These are phyloP conservation scores for Clunio marinus DNA, from an alignment of 2,888 invertebrate species.

Conservation along the genomic window DNA sequence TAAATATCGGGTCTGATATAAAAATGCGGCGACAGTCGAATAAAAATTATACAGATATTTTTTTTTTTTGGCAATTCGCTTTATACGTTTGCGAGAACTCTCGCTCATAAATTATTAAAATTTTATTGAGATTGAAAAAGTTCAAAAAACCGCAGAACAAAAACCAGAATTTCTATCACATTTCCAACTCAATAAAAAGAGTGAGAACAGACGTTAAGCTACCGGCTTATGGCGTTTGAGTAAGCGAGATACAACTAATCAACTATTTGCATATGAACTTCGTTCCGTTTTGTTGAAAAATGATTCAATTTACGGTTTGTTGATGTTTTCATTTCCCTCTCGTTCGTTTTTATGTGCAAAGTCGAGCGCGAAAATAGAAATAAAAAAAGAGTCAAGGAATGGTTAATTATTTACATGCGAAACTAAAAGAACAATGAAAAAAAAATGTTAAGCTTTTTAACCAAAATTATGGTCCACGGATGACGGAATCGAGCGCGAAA, in stretches of 20 bases:
- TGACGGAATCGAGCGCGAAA: constrained; percentile 14
- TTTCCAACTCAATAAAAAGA: neutral
- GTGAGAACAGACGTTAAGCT: too few species aligned
- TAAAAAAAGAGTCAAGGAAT: constrained; percentile 15
- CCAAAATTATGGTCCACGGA: constrained; percentile 27
- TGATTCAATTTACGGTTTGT: constrained; percentile 37
- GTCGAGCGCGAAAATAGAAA: constrained; percentile 24
- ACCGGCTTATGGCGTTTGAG: neutral
- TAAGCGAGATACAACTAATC: constrained; percentile 18
- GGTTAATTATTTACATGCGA: constrained; percentile 21
- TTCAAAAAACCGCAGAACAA: constrained; percentile 31
- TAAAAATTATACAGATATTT: too few species aligned
- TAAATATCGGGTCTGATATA: too few species aligned
- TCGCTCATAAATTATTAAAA: constrained; percentile 11
- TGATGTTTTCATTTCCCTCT: constrained; percentile 32
- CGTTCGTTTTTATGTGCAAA: neutral
- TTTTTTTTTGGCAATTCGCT: neutral
- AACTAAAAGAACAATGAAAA: constrained; percentile 11
- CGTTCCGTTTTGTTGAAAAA: neutral
- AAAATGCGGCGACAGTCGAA: too few species aligned
- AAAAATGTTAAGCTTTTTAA: neutral
- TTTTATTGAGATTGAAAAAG: constrained; percentile 21
- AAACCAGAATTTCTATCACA: constrained; percentile 15
- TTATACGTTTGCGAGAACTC: too few species aligned
- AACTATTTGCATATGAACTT: constrained; percentile 13